A percentile compares a stretch with the other conserved stretches of the same genome.
phyloP scores from a whole-genome alignment of 2,113 vertebrate genomes.

The Phalacrocorax aristotelis region DNA sequence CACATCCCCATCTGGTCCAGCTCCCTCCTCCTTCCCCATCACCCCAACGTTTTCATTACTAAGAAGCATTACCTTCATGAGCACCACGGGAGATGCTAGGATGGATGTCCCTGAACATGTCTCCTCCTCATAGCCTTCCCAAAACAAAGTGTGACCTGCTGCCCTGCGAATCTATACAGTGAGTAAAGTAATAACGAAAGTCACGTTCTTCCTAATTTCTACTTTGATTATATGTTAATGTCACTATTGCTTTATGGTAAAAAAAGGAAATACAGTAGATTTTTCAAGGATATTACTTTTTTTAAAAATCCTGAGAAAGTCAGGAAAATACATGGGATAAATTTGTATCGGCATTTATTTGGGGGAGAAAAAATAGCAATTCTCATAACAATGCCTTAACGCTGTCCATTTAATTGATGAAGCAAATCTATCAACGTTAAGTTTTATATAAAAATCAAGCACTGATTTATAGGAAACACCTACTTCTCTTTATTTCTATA shows the following conservation, averaged over 20 bases:
- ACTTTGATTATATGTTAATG: neutral
- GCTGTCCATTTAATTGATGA: neutral
- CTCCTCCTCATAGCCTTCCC: neutral
- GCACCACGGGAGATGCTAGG: neutral
- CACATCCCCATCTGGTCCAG: neutral
- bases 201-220: neutral
- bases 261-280: neutral
- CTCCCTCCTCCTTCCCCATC: neutral
- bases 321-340: neutral
- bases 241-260: neutral
- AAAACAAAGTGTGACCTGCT: neutral
- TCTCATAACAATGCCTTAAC: neutral
- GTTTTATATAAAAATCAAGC: neutral
- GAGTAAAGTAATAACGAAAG: neutral
- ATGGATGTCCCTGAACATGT: neutral
- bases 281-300: neutral
- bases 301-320: neutral
- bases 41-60: neutral
- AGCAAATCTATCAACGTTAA: neutral
- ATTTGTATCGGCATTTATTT: neutral
- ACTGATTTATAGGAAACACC: neutral
- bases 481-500: neutral
- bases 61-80: neutral
- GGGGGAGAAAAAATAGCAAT: neutral
- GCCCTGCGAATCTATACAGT: neutral